A percentile compares a stretch with the other conserved stretches of the same genome.
phyloP scores from a whole-genome alignment of 1,140 invertebrate species.

The Drosophila tsacasi region DNA sequence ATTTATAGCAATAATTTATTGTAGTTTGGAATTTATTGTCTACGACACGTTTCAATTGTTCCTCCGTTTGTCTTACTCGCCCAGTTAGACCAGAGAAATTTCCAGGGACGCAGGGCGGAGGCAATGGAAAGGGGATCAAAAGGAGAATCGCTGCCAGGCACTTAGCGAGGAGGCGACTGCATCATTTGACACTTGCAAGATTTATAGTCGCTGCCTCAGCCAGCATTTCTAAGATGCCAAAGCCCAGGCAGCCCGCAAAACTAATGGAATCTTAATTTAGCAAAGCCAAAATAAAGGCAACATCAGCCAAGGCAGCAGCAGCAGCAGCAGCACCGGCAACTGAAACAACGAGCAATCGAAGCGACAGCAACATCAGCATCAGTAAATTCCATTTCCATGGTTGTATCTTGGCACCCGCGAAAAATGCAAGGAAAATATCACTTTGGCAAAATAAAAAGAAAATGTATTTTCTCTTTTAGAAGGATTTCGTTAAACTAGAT shows the following conservation, averaged over 20 bases:
- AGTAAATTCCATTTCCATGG: constrained; percentile 71
- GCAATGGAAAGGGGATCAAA: constrained; percentile 44
- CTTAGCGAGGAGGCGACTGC: constrained; percentile 70
- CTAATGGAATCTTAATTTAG: constrained; percentile 85
- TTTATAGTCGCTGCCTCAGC: constrained; percentile 74
- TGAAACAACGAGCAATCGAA: constrained; percentile 31
- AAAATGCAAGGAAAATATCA: constrained; percentile 46
- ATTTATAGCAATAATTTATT: constrained; percentile 84
- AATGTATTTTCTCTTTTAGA: not conserved
- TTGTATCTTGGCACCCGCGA: constrained; percentile 66
- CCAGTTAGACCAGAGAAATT: constrained; percentile 64
- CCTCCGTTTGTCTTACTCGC: constrained; percentile 40
- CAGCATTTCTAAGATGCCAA: constrained; percentile 82
- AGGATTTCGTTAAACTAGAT: constrained; percentile 14
- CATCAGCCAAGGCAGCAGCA: constrained; percentile 35
- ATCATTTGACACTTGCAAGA: constrained; percentile 82
- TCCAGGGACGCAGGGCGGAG: constrained; percentile 2
- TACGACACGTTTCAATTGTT: constrained; percentile 83
- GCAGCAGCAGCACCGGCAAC: constrained; percentile 31
- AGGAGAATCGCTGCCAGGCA: constrained; percentile 63
- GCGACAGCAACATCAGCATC: constrained; percentile 53
- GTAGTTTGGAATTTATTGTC: constrained; percentile 84
- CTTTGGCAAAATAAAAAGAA: constrained; percentile 4
- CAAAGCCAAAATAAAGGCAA: constrained; percentile 80
- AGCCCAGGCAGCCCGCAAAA: constrained; percentile 67